Percentiles rank a stretch among this genome's conserved stretches.
phyloP scores from a whole-genome alignment of 2,113 vertebrate genomes.

The Corvus cornix region DNA sequence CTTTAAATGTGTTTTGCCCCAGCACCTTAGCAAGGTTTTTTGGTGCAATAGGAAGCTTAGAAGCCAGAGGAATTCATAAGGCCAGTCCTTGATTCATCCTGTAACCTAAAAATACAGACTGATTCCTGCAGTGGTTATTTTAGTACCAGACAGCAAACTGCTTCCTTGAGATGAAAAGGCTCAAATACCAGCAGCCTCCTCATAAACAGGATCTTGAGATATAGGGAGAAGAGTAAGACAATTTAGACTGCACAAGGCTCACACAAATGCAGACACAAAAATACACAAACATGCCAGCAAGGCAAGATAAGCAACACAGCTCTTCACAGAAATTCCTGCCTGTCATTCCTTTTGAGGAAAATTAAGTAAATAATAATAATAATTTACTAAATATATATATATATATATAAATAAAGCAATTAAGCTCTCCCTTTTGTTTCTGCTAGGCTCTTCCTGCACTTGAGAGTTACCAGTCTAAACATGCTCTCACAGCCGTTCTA shows the following conservation, averaged over 20 bases:
- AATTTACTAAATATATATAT: background rate
- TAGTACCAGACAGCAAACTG: constrained; percentile 59
- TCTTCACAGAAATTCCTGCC: constrained; percentile 1
- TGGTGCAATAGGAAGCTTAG: constrained; percentile 61
- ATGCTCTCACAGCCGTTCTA: background rate
- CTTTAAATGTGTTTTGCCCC: background rate
- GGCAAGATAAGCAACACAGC: background rate
- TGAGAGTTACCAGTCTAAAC: constrained; percentile 2
- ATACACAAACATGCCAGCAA: background rate
- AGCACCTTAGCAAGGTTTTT: background rate
- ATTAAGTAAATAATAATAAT: background rate
- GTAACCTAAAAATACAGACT: constrained; percentile 70
- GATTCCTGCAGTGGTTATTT: constrained; percentile 67
- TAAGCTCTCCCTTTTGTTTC: background rate
- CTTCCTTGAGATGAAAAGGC: constrained; percentile 75
- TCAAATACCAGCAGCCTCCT: constrained; percentile 9
- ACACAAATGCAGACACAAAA: constrained; percentile 25
- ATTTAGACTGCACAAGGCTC: constrained; percentile 29
- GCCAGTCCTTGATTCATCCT: constrained; percentile 59
- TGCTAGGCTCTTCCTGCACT: background rate
- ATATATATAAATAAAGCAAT: background rate
- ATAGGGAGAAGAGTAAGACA: constrained; percentile 32
- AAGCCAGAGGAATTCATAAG: background rate
- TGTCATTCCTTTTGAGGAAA: background rate
- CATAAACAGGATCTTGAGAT: constrained; percentile 67